Conservation (phyloP, 2,888 invertebrate genomes). For the Coelinius sp. region DNA sequence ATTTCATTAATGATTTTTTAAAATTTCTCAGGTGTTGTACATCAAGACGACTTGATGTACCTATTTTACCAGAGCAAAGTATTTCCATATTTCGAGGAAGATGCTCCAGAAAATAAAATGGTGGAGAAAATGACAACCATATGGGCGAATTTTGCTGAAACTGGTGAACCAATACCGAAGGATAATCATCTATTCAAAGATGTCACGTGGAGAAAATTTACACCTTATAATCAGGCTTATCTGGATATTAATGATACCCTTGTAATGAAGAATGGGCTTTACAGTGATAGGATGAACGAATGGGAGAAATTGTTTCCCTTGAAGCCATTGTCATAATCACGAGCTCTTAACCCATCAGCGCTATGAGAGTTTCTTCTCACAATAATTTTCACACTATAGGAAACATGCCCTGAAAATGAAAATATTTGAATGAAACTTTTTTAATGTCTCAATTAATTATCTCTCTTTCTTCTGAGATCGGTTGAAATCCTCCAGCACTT, state of each 20-base stretch:
- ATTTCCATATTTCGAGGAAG: conserved; percentile 67
- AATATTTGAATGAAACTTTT: too few relatives aligned
- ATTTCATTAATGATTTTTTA: background rate
- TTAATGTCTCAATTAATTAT: too few relatives aligned
- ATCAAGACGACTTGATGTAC: conserved; percentile 74
- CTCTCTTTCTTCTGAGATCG: too few relatives aligned
- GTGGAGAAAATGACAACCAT: conserved; percentile 70
- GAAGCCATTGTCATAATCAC: background rate
- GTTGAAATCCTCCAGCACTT: too few relatives aligned
- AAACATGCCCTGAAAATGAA: too few relatives aligned
- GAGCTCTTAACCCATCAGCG: too few relatives aligned
- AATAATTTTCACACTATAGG: too few relatives aligned
- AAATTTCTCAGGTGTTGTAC: conserved; percentile 69
- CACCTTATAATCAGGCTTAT: conserved; percentile 64
- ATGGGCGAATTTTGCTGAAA: conserved; percentile 70
- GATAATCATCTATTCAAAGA: conserved; percentile 63
- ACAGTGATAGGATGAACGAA: conserved; percentile 66
- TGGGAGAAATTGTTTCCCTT: conserved; percentile 71
- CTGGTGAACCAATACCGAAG: conserved; percentile 72
- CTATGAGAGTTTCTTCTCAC: too few relatives aligned
- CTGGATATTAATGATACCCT: conserved; percentile 69
- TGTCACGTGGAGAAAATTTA: conserved; percentile 69
- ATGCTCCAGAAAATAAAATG: conserved; percentile 69
- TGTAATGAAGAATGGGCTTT: conserved; percentile 64
- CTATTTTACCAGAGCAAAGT: conserved; percentile 66